These are phyloP conservation scores for Oryzias woworae DNA, from an alignment of 2,113 vertebrate species.

Conservation along the genomic window DNA sequence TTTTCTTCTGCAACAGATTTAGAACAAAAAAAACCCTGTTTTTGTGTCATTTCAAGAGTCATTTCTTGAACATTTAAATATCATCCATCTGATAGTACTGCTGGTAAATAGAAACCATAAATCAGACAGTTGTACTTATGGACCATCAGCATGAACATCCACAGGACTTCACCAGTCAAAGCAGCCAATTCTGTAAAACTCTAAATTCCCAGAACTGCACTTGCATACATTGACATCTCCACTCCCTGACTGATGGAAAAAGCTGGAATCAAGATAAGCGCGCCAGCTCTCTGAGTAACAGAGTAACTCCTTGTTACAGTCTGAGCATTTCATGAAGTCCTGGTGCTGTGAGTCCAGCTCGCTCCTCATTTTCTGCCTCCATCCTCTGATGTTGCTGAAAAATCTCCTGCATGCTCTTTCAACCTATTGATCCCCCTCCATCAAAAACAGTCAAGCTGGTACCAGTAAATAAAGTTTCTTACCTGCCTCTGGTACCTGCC, in stretches of 20 bases:
- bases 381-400: neutral
- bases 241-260: constrained; percentile 11
- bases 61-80: too few species aligned
- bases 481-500: constrained; percentile 78
- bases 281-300: constrained; percentile 36
- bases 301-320: constrained; percentile 41
- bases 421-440: constrained; percentile 14
- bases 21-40: too few species aligned
- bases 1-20: too few species aligned
- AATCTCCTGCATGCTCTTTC: constrained; percentile 1
- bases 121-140: neutral
- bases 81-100: constrained; percentile 11
- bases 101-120: neutral
- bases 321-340: constrained; percentile 27
- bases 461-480: constrained; percentile 58
- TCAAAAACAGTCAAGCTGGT: constrained; percentile 3
- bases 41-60: too few species aligned
- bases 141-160: neutral
- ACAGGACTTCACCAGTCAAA: constrained; percentile 4
- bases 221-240: neutral
- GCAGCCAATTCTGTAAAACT: neutral
- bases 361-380: constrained; percentile 14
- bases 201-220: neutral
- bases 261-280: constrained; percentile 19
- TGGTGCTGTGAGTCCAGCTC: constrained; percentile 33